Evolutionary conservation across 2,797 vertebrate species (phyloP), one percentile per base, ranked within the genome.

Genomic region (Miichthys miiuy): DNA sequence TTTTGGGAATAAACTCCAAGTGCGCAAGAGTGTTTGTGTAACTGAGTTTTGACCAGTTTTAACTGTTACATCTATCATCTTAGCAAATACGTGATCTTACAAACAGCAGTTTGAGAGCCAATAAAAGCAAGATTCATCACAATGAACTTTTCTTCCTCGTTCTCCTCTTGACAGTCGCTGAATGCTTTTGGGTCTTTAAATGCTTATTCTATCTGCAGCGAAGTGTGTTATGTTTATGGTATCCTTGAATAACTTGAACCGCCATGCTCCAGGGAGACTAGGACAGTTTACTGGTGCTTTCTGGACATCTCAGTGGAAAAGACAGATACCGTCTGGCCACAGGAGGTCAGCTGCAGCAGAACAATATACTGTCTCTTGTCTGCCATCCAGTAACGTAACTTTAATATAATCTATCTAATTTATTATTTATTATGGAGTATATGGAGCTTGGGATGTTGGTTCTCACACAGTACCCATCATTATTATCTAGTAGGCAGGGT

Each of bases 181-280:
- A 30, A n/a, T 55, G 34, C 27, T 20, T 30, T 72, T 63, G 25
- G 34, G 62, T 84, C 73, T 73, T 70, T 80, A 77, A 87, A 88
- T 86, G 93, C 88, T 91, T 91, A 94, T 88, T 91, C 90, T 83
- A 65, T 91, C 78, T 83, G 66, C 92, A 93, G 84, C 44, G 88
- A 94, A 86, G 89, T 89, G 87, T 93, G 90, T 58, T 89, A 79
- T 94, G 89, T 94, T 94, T 94, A 91, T 79, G 60, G 85, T 80
- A 91, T 57, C 72, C 69, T 80, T 68, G 69, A 90, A 92, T 91
- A 81, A 77, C 84, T 81, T 14, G 23, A 83, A 76, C 80, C 38
- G 30, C 64, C 56, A 57, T 54, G 76, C 86, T 88, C 68, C 62
- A 55, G 62, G 48, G 50, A 88, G 73, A 79, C 63, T 6, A 61